Evolutionary conservation across 2,888 invertebrate species (phyloP).

Genomic region (Dione vanillae): DNA sequence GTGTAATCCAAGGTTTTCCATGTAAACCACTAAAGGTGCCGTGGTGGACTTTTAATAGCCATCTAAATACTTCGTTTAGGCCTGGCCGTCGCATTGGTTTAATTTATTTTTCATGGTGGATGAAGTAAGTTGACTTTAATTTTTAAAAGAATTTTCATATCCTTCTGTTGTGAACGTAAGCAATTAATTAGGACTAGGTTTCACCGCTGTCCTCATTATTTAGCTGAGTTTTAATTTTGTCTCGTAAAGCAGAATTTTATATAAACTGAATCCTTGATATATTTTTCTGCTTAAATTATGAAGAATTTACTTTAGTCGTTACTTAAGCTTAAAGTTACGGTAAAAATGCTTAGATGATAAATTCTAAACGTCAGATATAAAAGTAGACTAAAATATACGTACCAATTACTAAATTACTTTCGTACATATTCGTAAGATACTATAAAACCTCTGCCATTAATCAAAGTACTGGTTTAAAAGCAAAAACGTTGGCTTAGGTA

Average conservation of each 20-base stretch:
- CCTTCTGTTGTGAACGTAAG: slow-evolving; percentile 27
- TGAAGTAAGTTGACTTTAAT: slow-evolving; percentile 32
- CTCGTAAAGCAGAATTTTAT: slow-evolving; percentile 12
- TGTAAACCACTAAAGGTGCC: slow-evolving; percentile 66
- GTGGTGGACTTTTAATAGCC: slow-evolving; percentile 70
- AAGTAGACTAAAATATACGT: slow-evolving; percentile 9
- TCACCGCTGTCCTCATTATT: slow-evolving; percentile 30
- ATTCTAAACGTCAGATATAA: slow-evolving; percentile 12
- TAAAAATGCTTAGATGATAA: slow-evolving; percentile 10
- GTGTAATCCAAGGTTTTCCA: slow-evolving; percentile 63
- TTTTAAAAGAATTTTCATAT: slow-evolving; percentile 31
- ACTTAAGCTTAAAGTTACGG: neutral
- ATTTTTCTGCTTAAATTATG: neutral
- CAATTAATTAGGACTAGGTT: slow-evolving; percentile 29
- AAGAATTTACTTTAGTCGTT: neutral
- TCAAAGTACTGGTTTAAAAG: slow-evolving; percentile 17
- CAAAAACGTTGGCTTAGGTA: slow-evolving; percentile 16
- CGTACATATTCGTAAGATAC: slow-evolving; percentile 15
- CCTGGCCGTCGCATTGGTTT: slow-evolving; percentile 59
- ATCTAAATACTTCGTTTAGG: slow-evolving; percentile 66
- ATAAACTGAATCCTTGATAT: slow-evolving; percentile 11
- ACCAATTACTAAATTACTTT: slow-evolving; percentile 21
- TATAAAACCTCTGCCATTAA: slow-evolving; percentile 19
- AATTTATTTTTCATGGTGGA: slow-evolving; percentile 61
- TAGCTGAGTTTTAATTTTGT: slow-evolving; percentile 19